These are phyloP conservation scores for Smutsia gigantea DNA, from an alignment of 2,797 vertebrate species.

Conservation along the genomic window DNA sequence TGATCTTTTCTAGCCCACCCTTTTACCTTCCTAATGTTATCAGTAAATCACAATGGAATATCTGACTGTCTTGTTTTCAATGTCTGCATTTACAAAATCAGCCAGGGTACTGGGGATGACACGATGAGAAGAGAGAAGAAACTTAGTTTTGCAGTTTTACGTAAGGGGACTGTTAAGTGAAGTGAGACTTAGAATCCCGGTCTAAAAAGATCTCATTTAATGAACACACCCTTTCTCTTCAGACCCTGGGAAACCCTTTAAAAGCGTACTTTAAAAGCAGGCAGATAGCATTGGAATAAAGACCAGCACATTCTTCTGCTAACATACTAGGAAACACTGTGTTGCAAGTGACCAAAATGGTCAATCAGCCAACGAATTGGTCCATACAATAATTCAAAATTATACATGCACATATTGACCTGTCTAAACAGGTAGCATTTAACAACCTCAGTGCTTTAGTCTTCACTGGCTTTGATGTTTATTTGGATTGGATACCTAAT, in stretches of 20 bases:
- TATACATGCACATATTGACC: background rate
- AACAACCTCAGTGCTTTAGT: background rate
- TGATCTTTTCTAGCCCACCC: background rate
- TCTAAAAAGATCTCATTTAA: conserved; percentile 72
- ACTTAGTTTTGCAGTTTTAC: conserved; percentile 73
- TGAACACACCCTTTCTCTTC: conserved; percentile 68
- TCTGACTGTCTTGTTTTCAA: background rate
- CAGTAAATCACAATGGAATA: background rate
- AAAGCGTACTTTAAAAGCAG: conserved; percentile 69
- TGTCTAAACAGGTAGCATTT: background rate
- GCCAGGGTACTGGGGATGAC: background rate
- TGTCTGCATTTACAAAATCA: background rate
- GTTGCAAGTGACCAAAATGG: conserved; percentile 59
- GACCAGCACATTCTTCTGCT: conserved; percentile 75
- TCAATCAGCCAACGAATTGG: conserved; percentile 39
- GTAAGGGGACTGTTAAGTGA: conserved; percentile 69
- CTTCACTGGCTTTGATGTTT: background rate
- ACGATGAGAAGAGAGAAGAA: conserved; percentile 53
- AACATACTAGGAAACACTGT: conserved; percentile 64
- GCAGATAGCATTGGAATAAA: conserved; percentile 77
- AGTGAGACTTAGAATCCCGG: conserved; percentile 72
- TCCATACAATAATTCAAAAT: background rate
- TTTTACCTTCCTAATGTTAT: background rate
- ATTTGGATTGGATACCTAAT: background rate
- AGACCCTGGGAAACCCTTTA: conserved; percentile 78